Base-by-base conservation (phyloP, 2,113 vertebrate species). In the Dicrurus megarhynchus region DNA sequence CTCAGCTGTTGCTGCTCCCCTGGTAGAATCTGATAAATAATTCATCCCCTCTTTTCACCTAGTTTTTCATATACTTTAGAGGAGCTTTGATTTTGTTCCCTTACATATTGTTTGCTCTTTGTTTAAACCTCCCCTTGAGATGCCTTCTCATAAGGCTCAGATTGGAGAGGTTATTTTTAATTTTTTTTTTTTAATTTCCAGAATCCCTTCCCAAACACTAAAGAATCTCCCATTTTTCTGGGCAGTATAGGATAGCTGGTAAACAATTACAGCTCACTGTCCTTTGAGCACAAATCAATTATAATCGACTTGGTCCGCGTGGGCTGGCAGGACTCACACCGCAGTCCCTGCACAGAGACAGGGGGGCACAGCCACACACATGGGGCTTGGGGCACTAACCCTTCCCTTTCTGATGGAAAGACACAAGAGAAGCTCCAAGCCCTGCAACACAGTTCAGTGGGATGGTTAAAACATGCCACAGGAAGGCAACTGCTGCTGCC, bases 1-100 rank as follows among this genome's bases (percentile, higher is more conserved):
- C 67, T 95, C 33, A 4, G 57, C 49, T 70, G 82, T 65, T 83
- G 70, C 82, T 83, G 52, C 71, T 95, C 71, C 82, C 79, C 28
- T 92, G 42, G 68, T 64, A 94, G 75, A 59, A 84, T 59, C 87
- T 93, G 56, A 78, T 95, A 90, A 94, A 94, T 93, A 95, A 96
- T 90, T 92, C 37, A 95, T 88, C 35, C 50, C 63, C 32, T 65
- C 50, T 83, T 89, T 87, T 67, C 53, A 94, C 28, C 24, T 83
- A 67, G 33, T 33, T 87, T 90, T 94, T 91, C 50, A 47, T 65
- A 37, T 16, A 41, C 19, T 74, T 87, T 39, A 59, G 70, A 59
- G 16, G 44, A 88, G 35, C 60, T 96, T 77, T 70, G 30, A 13
- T 91, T 90, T 94, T 70, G 5, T 77, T 33, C 20, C 24, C 27